These are phyloP conservation scores for Eupithecia insigniata DNA, from an alignment of 2,888 invertebrate species.

Conservation along the genomic window DNA sequence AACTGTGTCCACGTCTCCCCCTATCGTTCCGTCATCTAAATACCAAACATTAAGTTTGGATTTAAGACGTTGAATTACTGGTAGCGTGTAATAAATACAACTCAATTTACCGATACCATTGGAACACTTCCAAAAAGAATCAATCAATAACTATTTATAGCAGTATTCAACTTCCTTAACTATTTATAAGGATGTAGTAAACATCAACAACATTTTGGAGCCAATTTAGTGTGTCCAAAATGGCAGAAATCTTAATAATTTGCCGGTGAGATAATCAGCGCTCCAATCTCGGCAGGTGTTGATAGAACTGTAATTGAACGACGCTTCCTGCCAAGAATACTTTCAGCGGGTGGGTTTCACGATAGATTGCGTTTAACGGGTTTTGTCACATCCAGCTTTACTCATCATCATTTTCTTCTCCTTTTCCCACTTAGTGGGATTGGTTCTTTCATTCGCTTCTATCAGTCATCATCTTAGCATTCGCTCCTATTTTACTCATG, in stretches of 20 bases:
- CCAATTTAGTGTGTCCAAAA: slow-evolving; percentile 1
- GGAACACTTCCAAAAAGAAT: slow-evolving; percentile 34
- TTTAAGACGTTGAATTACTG: too few species aligned
- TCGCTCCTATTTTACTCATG: too few species aligned
- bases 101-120: slow-evolving; percentile 17
- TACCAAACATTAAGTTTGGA: too few species aligned
- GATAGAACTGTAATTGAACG: slow-evolving; percentile 3
- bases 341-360: too few species aligned
- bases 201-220: background rate
- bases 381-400: background rate
- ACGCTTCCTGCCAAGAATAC: slow-evolving; percentile 7
- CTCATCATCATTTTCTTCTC: too few species aligned
- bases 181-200: slow-evolving; percentile 26
- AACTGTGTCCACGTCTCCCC: too few species aligned
- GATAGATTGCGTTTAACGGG: background rate
- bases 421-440: too few species aligned
- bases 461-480: too few species aligned
- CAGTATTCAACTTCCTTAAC: slow-evolving; percentile 21
- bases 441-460: too few species aligned
- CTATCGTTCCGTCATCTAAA: too few species aligned
- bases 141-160: slow-evolving; percentile 25
- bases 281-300: background rate
- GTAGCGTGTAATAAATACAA: background rate
- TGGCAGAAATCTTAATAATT: background rate
- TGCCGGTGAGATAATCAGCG: background rate